Percentiles rank a stretch among this genome's conserved stretches.
phyloP scores from a whole-genome alignment of 2,113 vertebrate species.

The Vulpes ferrilata region DNA sequence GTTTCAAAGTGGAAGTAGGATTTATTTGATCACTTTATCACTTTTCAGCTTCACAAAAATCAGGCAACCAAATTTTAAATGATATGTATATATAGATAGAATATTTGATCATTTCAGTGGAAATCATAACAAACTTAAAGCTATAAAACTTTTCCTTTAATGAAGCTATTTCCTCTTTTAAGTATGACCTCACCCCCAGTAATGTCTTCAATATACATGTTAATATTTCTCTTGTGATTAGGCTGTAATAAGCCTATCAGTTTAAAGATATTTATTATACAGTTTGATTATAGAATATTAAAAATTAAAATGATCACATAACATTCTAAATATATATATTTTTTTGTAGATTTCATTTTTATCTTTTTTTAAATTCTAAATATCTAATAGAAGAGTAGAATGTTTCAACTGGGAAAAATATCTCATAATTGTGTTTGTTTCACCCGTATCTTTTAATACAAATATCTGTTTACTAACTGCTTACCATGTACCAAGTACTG shows the following conservation, averaged over 20 bases:
- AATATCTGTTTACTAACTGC: constrained; percentile 37
- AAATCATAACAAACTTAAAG: constrained; percentile 51
- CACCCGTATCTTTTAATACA: constrained; percentile 34
- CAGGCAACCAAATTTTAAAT: not conserved
- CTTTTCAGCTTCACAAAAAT: constrained; percentile 33
- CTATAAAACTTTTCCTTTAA: constrained; percentile 15
- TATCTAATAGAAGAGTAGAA: not conserved
- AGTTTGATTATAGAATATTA: not conserved
- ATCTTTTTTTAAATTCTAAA: not conserved
- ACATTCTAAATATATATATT: not conserved
- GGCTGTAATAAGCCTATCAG: not conserved
- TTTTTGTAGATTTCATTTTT: too few species aligned
- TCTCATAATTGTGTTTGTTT: constrained; percentile 27
- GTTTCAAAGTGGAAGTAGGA: constrained; percentile 48
- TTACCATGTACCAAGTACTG: not conserved
- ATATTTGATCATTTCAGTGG: constrained; percentile 42
- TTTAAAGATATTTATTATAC: constrained; percentile 35
- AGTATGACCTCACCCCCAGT: constrained; percentile 25
- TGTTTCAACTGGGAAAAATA: constrained; percentile 57
- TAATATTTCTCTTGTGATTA: constrained; percentile 56
- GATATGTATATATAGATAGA: not conserved
- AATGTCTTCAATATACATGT: constrained; percentile 39
- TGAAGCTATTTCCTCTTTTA: constrained; percentile 53
- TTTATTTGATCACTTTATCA: constrained; percentile 8
- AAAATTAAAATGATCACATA: constrained; percentile 50